These are phyloP conservation scores for Colossoma macropomum DNA, from an alignment of 2,113 vertebrate species.

Conservation along the genomic window DNA sequence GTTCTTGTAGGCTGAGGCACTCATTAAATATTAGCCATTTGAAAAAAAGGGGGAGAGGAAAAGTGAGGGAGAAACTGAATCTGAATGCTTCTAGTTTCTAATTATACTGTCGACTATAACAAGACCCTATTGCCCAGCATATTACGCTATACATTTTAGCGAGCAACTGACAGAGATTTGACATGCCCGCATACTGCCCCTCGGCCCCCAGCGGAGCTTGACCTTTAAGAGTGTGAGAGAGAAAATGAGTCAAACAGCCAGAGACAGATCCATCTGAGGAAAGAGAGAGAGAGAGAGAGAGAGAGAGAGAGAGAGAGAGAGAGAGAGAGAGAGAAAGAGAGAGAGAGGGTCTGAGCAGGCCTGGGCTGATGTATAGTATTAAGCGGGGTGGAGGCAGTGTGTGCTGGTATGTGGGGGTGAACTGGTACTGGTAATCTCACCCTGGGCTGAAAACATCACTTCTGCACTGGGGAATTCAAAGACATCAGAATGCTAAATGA, in stretches of 20 bases:
- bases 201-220: constrained; percentile 2
- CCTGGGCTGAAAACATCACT: background rate
- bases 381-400: constrained; percentile 1
- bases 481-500: constrained; percentile 23
- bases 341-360: constrained; percentile 9
- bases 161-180: constrained; percentile 32
- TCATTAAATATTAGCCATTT: too few species aligned
- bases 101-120: too few species aligned
- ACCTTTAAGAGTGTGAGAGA: constrained; percentile 50
- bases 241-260: constrained; percentile 42
- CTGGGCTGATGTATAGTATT: constrained; percentile 35
- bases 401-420: constrained; percentile 19
- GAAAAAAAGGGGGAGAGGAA: too few species aligned
- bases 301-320: constrained; percentile 40
- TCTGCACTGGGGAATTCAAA: constrained; percentile 15
- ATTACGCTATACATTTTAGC: constrained; percentile 3
- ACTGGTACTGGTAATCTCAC: constrained; percentile 35
- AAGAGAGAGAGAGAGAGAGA: background rate
- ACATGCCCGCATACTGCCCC: constrained; percentile 9
- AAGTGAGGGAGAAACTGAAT: too few species aligned
- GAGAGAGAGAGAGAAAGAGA: background rate
- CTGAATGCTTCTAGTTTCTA: too few species aligned
- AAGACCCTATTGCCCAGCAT: background rate
- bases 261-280: background rate
- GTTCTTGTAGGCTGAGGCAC: too few species aligned